Evolutionary conservation across 2,888 invertebrate genomes (phyloP), one percentile per base, ranked within the genome.

Genomic region (Atethmia centrago): DNA sequence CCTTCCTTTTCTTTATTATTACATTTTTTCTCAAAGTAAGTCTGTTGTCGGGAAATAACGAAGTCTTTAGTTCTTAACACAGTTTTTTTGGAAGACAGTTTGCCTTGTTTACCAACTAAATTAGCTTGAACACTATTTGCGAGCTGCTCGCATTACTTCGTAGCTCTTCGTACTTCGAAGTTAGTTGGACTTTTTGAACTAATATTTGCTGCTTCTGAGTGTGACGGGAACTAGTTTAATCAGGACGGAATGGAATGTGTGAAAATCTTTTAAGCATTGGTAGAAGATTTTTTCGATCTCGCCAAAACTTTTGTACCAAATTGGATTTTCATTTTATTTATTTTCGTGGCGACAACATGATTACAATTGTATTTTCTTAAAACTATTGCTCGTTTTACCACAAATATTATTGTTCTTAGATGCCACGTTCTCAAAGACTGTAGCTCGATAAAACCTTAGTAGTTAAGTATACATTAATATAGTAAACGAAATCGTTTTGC

Each of bases 11-110:
- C 71, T 78, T 82, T 82, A 66, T 82, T 82, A 82, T 69, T 71
- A 82, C 45, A 82, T 82, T 82, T 82, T 82, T 82, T 84, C 84
- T 67, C 72, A 77, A 72, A 84, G 79, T 72, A 68, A 82, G 76
- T 72, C 77, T 70, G 63, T 79, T 77, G 82, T 72, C 79, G 64
- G 66, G 66, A 64, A 76, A 74, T 84, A 79, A 74, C 70, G 70
- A 74, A 79, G 71, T 75, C 68, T 77, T 64, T 68, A 71, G 79
- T 78, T 74, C 63, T 74, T 82, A 82, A 79, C 71, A 81, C 70
- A 81, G 82, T 82, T 82, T 66, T 47, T 58, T 79, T 74, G 65
- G 78, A 53, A 42, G 55, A 56, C 71, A 62, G 75, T 85, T 81
- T 68, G 74, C 71, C 47, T 76, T 84, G 71, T 72, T 83, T 70